A percentile compares a stretch with the other conserved stretches of the same genome.
Conservation (phyloP, 2,888 invertebrate genomes). For the Dasysyrphus tricinctus region DNA sequence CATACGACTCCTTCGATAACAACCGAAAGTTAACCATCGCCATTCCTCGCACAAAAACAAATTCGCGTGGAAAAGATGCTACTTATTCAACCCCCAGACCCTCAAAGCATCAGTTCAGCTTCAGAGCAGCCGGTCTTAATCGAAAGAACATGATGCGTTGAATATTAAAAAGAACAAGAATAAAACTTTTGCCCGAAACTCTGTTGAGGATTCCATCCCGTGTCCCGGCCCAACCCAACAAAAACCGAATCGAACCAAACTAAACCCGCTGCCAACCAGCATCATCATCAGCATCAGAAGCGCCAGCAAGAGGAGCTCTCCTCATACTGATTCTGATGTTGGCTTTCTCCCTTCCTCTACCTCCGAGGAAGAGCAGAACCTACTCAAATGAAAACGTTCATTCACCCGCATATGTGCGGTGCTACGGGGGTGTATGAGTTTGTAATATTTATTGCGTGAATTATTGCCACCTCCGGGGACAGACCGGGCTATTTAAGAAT, state of each 20-base stretch:
- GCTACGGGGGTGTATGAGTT: constrained; percentile 44
- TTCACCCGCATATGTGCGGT: constrained; percentile 68
- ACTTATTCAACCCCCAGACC: constrained; percentile 6
- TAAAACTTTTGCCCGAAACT: constrained; percentile 39
- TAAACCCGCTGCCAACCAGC: constrained; percentile 29
- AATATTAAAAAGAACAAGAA: constrained; percentile 60
- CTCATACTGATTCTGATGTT: no score
- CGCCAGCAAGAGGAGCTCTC: not conserved
- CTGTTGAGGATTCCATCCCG: constrained; percentile 12
- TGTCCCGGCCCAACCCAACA: not conserved
- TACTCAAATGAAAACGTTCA: constrained; percentile 65
- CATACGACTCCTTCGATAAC: constrained; percentile 43
- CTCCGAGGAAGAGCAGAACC: constrained; percentile 47
- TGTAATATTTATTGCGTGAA: constrained; percentile 75
- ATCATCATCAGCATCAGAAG: not conserved
- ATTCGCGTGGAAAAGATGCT: constrained; percentile 20
- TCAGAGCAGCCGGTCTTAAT: constrained; percentile 48
- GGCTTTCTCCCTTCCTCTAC: not conserved
- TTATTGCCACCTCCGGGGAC: constrained; percentile 75
- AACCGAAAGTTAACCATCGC: constrained; percentile 37
- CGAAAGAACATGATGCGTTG: constrained; percentile 69
- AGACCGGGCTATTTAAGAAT: constrained; percentile 74
- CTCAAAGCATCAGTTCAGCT: not conserved
- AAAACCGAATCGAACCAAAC: not conserved
- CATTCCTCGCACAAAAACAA: constrained; percentile 22